Evolutionary conservation across 2,113 vertebrate genomes (phyloP).

Genomic region (Protobothrops flavoviridis): DNA sequence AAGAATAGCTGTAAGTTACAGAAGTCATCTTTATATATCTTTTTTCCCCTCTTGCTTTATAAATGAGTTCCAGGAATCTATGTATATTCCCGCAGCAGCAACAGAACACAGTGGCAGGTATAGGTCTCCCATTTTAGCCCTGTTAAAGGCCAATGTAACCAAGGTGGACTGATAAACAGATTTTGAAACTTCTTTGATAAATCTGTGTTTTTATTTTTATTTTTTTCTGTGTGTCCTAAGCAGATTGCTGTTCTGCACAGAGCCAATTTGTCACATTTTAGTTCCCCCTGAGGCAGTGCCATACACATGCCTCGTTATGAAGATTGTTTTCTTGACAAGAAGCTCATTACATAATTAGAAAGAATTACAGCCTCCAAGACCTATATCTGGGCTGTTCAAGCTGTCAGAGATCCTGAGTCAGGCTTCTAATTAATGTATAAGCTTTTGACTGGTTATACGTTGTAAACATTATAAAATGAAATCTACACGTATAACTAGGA

Average conservation of each 20-base stretch:
- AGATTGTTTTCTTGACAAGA: constrained; percentile 51
- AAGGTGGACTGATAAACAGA: constrained; percentile 44
- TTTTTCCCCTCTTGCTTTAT: not conserved
- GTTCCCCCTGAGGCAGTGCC: constrained; percentile 28
- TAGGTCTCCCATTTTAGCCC: not conserved
- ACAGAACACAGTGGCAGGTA: not conserved
- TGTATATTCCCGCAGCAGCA: not conserved
- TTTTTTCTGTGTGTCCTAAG: constrained; percentile 4
- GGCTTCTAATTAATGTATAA: not conserved
- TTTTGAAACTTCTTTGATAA: constrained; percentile 32
- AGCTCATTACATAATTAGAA: constrained; percentile 58
- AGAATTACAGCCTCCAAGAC: constrained; percentile 41
- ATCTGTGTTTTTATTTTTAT: constrained; percentile 23
- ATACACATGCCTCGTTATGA: constrained; percentile 64
- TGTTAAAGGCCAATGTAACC: constrained; percentile 2
- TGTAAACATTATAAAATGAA: not conserved
- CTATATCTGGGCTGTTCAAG: not conserved
- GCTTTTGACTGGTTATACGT: not conserved
- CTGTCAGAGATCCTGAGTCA: not conserved
- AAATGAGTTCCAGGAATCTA: not conserved
- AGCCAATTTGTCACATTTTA: constrained; percentile 27
- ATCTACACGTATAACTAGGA: not conserved
- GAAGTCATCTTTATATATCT: not conserved
- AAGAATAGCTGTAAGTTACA: not conserved
- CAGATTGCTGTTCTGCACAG: constrained; percentile 28